Evolutionary conservation across 2,113 vertebrate genomes (phyloP).

Genomic region (Crotalus viridis): DNA sequence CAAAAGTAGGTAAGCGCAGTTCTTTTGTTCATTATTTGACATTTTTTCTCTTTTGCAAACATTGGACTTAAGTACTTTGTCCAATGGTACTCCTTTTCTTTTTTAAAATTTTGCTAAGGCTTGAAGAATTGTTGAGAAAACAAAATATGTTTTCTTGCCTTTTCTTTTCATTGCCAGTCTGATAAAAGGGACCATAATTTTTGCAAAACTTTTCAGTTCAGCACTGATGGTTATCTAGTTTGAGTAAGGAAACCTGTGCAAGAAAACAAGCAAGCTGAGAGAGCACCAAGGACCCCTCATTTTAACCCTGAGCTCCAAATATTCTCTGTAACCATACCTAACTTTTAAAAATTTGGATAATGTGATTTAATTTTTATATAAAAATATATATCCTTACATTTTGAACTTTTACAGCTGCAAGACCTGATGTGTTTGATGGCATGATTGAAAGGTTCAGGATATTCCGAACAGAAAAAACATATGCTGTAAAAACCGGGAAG

Average conservation of each 20-base stretch:
- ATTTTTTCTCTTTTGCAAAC: background rate
- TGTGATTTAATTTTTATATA: background rate
- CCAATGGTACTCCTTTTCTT: background rate
- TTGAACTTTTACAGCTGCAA: slow-evolving; percentile 66
- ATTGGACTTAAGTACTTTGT: background rate
- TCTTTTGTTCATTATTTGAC: background rate
- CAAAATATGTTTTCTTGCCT: background rate
- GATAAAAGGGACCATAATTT: background rate
- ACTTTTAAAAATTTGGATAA: background rate
- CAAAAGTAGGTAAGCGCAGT: background rate
- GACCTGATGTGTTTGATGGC: slow-evolving; percentile 72
- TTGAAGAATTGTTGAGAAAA: background rate
- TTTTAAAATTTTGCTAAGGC: background rate
- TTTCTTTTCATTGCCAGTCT: background rate
- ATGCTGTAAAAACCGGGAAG: slow-evolving; percentile 84
- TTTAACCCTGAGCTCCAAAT: background rate
- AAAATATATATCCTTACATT: background rate
- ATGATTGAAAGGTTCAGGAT: slow-evolving; percentile 89
- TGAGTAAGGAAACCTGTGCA: background rate
- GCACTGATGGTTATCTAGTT: background rate
- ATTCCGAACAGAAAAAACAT: slow-evolving; percentile 92
- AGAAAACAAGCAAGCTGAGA: background rate
- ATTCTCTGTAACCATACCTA: background rate
- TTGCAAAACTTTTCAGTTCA: background rate
- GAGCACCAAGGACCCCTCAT: background rate